These are phyloP conservation scores for Bombus soroeensis DNA, from an alignment of 1,140 invertebrate species.

Conservation along the genomic window DNA sequence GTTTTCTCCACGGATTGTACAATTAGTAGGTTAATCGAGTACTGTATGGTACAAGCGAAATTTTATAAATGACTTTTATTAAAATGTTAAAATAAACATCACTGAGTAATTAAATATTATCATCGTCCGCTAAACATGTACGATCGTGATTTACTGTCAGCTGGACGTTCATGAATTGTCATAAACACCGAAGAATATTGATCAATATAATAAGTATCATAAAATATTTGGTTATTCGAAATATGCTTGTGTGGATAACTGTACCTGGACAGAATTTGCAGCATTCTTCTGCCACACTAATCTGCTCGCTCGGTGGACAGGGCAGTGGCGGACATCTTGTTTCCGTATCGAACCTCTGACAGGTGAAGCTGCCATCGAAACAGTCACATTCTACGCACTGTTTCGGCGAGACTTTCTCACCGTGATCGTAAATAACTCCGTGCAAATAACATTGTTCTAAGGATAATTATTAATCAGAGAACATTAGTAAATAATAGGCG, in stretches of 20 bases:
- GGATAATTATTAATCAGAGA: slow-evolving; percentile 52
- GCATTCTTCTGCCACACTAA: slow-evolving; percentile 92
- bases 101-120: not conserved
- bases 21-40: not conserved
- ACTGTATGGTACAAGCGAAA: not conserved
- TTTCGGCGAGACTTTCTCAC: slow-evolving; percentile 88
- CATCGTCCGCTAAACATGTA: not conserved
- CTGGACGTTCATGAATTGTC: not conserved
- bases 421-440: slow-evolving; percentile 92
- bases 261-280: slow-evolving; percentile 95
- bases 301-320: slow-evolving; percentile 90
- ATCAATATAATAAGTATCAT: not conserved
- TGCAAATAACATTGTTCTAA: slow-evolving; percentile 91
- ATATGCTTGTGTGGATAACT: not conserved
- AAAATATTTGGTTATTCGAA: not conserved
- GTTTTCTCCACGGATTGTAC: not conserved
- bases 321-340: slow-evolving; percentile 90
- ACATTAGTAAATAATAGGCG: not conserved
- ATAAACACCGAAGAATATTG: not conserved
- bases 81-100: not conserved
- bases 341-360: slow-evolving; percentile 88
- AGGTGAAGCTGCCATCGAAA: slow-evolving; percentile 91
- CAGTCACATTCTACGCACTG: slow-evolving; percentile 90
- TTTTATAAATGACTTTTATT: not conserved
- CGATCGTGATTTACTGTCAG: not conserved